phyloP scores from a whole-genome alignment of 2,113 vertebrate genomes.

The Scomber colias region DNA sequence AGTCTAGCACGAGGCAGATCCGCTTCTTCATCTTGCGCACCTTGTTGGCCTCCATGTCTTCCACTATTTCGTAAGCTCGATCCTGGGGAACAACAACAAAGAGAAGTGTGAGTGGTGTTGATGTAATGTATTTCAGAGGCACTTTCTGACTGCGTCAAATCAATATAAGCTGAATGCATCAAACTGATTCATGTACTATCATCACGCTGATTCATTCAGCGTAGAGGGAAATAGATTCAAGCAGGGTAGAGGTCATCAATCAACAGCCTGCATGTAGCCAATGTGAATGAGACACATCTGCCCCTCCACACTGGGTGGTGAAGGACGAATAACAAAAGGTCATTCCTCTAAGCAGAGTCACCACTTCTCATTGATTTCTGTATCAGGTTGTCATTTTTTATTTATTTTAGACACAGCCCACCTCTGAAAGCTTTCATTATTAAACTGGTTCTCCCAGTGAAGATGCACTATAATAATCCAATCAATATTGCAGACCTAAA shows the following conservation, averaged over 20 bases:
- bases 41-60: constrained; percentile 92
- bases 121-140: constrained; percentile 17
- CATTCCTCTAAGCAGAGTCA: constrained; percentile 33
- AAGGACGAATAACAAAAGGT: constrained; percentile 44
- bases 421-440: constrained; percentile 61
- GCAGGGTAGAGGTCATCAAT: constrained; percentile 4
- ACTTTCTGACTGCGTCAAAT: constrained; percentile 18
- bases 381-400: constrained; percentile 31
- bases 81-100: constrained; percentile 82
- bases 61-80: constrained; percentile 93
- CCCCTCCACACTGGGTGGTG: background rate
- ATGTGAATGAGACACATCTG: constrained; percentile 34
- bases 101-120: background rate
- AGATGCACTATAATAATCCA: constrained; percentile 73
- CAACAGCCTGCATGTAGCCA: constrained; percentile 16
- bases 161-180: constrained; percentile 28
- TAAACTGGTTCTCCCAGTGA: constrained; percentile 56
- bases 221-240: constrained; percentile 7
- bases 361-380: constrained; percentile 58
- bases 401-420: constrained; percentile 40
- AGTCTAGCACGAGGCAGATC: constrained; percentile 98
- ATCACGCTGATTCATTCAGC: constrained; percentile 28
- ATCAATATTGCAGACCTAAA: constrained; percentile 78
- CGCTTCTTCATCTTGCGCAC: constrained; percentile 96
- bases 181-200: constrained; percentile 14